These are phyloP conservation scores for Melinaea marsaeus DNA, from an alignment of 2,888 invertebrate species.

Conservation along the genomic window DNA sequence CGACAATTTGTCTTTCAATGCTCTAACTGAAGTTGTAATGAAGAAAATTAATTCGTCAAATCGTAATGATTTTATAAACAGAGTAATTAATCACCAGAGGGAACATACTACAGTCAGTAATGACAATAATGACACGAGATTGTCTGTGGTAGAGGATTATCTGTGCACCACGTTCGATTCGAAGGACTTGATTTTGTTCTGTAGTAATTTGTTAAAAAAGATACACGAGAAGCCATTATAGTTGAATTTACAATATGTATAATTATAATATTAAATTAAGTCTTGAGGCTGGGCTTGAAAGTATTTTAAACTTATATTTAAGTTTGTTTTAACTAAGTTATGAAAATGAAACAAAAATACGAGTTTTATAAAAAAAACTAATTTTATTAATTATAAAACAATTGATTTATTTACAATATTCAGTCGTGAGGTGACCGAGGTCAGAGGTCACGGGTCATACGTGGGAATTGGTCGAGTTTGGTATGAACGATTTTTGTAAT, in stretches of 20 bases:
- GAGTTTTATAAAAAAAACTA: constrained; percentile 55
- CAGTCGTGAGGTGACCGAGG: constrained; percentile 64
- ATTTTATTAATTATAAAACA: constrained; percentile 69
- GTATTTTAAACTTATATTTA: background rate
- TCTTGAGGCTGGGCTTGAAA: constrained; percentile 9
- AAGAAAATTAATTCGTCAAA: constrained; percentile 42
- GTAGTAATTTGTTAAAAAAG: constrained; percentile 52
- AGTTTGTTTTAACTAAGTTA: background rate
- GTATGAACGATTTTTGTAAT: constrained; percentile 35
- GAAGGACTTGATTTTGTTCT: constrained; percentile 53
- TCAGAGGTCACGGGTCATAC: constrained; percentile 32
- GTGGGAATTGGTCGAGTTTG: constrained; percentile 30
- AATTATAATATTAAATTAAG: constrained; percentile 7
- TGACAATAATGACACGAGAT: constrained; percentile 33
- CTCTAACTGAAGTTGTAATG: constrained; percentile 38
- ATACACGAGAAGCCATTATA: constrained; percentile 44
- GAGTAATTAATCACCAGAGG: constrained; percentile 41
- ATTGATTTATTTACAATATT: constrained; percentile 71
- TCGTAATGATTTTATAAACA: constrained; percentile 37
- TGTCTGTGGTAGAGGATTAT: constrained; percentile 48
- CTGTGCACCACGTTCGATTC: constrained; percentile 47
- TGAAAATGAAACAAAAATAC: background rate
- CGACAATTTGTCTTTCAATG: constrained; percentile 42
- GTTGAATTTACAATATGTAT: constrained; percentile 8
- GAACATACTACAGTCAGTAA: constrained; percentile 26